Evolutionary conservation across 2,888 invertebrate species (phyloP).

Genomic region (Eupithecia centaureata): DNA sequence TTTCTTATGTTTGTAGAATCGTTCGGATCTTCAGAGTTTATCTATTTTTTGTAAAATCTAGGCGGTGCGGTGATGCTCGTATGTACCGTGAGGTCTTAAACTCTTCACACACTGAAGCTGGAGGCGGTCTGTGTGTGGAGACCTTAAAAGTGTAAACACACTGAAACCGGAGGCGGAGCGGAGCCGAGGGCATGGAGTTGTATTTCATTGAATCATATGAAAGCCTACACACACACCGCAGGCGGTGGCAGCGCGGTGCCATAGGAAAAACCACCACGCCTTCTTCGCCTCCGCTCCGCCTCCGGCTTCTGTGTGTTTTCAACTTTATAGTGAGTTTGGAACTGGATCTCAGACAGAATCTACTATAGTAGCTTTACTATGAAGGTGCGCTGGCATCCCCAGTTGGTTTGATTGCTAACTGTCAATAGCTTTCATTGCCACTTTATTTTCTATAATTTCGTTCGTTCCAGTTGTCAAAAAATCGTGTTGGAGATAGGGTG

Average conservation of each 20-base stretch:
- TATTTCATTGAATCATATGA: too few species aligned
- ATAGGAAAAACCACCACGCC: too few species aligned
- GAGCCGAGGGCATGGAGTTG: too few species aligned
- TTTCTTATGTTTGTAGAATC: not conserved
- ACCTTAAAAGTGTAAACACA: too few species aligned
- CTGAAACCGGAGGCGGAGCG: too few species aligned
- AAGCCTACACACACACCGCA: too few species aligned
- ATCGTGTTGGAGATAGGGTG: conserved; percentile 48
- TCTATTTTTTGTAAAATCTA: not conserved
- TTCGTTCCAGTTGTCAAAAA: conserved; percentile 69
- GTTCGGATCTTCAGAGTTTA: not conserved
- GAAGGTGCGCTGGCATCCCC: conserved; percentile 37
- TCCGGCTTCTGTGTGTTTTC: too few species aligned
- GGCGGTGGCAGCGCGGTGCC: too few species aligned
- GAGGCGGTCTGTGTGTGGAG: too few species aligned
- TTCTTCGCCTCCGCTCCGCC: too few species aligned
- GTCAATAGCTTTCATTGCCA: conserved; percentile 20
- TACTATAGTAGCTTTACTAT: conserved; percentile 40
- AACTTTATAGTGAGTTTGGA: not conserved
- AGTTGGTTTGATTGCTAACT: conserved; percentile 22
- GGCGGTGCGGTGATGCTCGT: not conserved
- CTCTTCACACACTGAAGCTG: too few species aligned
- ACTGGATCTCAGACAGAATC: not conserved
- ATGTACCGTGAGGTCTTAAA: too few species aligned
- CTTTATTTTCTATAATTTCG: conserved; percentile 28